Percentiles rank a stretch among this genome's conserved stretches.
Conservation (phyloP, 2,888 invertebrate species). For the Hypselothyrea guttata region DNA sequence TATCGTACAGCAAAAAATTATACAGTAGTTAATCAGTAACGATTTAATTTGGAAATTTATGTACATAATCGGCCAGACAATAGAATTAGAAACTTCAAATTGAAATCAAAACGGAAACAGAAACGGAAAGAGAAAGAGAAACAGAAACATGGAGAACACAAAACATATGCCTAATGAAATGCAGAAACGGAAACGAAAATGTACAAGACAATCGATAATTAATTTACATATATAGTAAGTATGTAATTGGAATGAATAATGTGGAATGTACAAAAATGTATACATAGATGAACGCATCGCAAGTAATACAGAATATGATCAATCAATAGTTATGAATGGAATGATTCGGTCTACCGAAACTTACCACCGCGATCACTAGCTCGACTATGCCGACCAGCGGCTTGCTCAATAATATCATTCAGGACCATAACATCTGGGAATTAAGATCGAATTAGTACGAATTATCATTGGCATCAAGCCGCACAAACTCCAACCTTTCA, state of each 20-base stretch:
- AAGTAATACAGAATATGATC: conserved; percentile 34
- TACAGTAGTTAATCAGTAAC: conserved; percentile 20
- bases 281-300: conserved; percentile 61
- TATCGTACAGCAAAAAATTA: conserved; percentile 23
- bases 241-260: conserved; percentile 37
- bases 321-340: conserved; percentile 36
- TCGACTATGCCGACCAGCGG: conserved; percentile 93
- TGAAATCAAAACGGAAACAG: conserved; percentile 23
- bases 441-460: not conserved
- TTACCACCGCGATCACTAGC: conserved; percentile 94
- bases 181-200: conserved; percentile 2
- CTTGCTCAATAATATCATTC: conserved; percentile 98
- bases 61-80: conserved; percentile 37
- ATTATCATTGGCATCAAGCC: not conserved
- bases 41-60: conserved; percentile 30
- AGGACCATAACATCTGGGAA: conserved; percentile 95
- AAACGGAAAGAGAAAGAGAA: conserved; percentile 41
- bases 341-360: conserved; percentile 60
- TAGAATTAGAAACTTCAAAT: conserved; percentile 12
- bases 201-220: conserved; percentile 2
- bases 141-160: conserved; percentile 55
- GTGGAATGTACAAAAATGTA: conserved; percentile 46
- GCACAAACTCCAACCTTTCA: conserved; percentile 87
- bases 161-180: conserved; percentile 43
- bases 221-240: conserved; percentile 11